These are phyloP conservation scores for Plecturocebus donacophilus DNA, from an alignment of 2,113 vertebrate species.

Conservation along the genomic window DNA sequence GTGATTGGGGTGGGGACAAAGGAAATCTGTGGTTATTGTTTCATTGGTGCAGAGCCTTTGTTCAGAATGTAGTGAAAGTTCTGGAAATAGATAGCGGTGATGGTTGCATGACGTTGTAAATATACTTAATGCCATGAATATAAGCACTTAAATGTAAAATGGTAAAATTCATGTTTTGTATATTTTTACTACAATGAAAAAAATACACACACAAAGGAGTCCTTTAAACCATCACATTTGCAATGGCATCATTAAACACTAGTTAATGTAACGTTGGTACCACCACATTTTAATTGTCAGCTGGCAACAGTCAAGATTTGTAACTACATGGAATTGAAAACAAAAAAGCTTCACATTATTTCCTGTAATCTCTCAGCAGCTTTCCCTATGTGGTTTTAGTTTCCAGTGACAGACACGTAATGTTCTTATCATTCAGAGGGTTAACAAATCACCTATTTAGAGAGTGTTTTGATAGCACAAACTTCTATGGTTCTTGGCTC, in stretches of 20 bases:
- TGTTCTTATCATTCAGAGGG: conserved; percentile 29
- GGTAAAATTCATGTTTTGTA: not conserved
- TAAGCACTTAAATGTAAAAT: not conserved
- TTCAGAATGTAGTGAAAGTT: not conserved
- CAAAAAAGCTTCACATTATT: not conserved
- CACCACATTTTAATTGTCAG: not conserved
- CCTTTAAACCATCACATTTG: not conserved
- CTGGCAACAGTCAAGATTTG: not conserved
- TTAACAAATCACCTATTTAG: conserved; percentile 15
- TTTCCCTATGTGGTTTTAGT: not conserved
- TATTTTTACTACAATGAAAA: not conserved
- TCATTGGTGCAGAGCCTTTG: not conserved
- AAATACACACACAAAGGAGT: not conserved
- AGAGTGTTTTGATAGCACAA: conserved; percentile 45
- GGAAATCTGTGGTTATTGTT: not conserved
- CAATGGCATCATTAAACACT: not conserved
- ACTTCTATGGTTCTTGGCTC: not conserved
- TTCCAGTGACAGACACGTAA: not conserved
- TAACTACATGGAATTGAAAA: not conserved
- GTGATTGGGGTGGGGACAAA: not conserved
- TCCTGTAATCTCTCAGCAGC: not conserved
- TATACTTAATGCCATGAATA: not conserved
- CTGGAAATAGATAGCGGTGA: not conserved
- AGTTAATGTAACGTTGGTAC: not conserved
- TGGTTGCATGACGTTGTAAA: not conserved